Conservation (phyloP, 2,113 vertebrate species). For the Deroptyus accipitrinus region DNA sequence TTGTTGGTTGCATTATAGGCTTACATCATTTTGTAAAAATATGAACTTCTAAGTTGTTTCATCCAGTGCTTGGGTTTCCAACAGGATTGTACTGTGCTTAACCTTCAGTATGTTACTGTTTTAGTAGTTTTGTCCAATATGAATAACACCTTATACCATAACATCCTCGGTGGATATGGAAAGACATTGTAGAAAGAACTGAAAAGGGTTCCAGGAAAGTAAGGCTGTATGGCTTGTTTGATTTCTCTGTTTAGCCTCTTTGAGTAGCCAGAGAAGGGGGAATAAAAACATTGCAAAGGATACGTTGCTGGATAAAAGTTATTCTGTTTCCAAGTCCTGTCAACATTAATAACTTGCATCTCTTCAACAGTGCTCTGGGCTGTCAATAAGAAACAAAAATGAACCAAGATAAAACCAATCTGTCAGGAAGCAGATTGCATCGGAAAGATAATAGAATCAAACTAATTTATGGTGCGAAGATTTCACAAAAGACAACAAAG, state of each 20-base stretch:
- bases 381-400: conserved; percentile 59
- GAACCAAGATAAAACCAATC: conserved; percentile 52
- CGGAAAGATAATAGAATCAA: conserved; percentile 52
- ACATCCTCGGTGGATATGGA: conserved; percentile 27
- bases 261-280: conserved; percentile 46
- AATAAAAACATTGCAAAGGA: conserved; percentile 60
- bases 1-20: neutral
- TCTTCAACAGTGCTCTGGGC: conserved; percentile 9
- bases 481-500: conserved; percentile 48
- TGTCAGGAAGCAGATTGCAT: conserved; percentile 60
- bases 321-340: conserved; percentile 57
- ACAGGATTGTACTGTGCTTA: conserved; percentile 38
- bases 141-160: conserved; percentile 62
- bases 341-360: conserved; percentile 56
- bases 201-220: conserved; percentile 39
- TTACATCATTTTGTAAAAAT: conserved; percentile 32
- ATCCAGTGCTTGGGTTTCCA: conserved; percentile 28
- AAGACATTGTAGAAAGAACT: conserved; percentile 55
- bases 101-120: conserved; percentile 56
- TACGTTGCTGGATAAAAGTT: conserved; percentile 36
- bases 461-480: conserved; percentile 59
- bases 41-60: neutral
- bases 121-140: conserved; percentile 58
- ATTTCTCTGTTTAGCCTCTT: conserved; percentile 29
- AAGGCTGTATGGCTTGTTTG: conserved; percentile 31